Conservation (phyloP, 2,113 vertebrate species). For the Crotalus tigris region DNA sequence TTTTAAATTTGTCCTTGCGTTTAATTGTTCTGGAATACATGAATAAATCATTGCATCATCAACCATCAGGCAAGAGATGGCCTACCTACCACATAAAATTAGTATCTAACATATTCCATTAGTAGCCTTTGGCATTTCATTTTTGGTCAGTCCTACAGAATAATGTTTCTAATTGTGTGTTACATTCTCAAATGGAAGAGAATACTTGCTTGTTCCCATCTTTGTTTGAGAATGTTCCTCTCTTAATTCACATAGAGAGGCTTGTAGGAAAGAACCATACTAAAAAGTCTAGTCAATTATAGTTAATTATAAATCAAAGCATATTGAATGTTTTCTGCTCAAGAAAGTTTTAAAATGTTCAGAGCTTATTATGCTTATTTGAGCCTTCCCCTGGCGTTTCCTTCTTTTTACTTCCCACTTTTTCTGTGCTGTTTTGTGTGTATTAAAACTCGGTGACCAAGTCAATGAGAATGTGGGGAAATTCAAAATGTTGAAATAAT, state of each 20-base stretch:
- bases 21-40: neutral
- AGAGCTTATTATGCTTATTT: neutral
- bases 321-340: neutral
- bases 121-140: neutral
- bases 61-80: neutral
- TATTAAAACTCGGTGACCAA: neutral
- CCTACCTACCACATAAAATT: neutral
- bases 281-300: slow-evolving; percentile 6
- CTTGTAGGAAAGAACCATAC: neutral
- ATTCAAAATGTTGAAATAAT: neutral
- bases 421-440: neutral
- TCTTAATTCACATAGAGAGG: neutral
- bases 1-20: neutral
- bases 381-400: neutral
- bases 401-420: neutral
- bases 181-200: neutral
- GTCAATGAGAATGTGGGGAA: neutral
- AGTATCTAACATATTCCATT: neutral
- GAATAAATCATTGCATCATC: neutral
- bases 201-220: neutral
- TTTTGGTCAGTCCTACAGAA: neutral
- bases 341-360: neutral
- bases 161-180: neutral
- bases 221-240: neutral
- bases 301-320: slow-evolving; percentile 14